These are phyloP conservation scores for Temnothorax longispinosus DNA, from an alignment of 1,140 invertebrate genomes.

Conservation along the genomic window DNA sequence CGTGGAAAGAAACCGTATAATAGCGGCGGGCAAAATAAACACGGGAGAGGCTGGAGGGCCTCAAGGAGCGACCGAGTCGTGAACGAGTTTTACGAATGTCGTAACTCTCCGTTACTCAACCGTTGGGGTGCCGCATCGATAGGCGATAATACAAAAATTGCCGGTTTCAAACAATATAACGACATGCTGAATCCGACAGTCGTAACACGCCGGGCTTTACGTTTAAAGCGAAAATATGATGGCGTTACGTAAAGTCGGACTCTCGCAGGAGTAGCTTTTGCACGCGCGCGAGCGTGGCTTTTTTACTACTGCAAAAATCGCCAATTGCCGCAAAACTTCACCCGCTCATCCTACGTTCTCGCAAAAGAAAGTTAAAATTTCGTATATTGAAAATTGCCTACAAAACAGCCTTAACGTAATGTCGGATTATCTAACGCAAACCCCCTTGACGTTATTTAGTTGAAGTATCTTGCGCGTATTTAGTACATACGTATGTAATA, in stretches of 20 bases:
- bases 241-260: slow-evolving; percentile 25
- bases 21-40: slow-evolving; percentile 50
- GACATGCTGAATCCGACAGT: slow-evolving; percentile 39
- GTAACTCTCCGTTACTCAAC: slow-evolving; percentile 54
- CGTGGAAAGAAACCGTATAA: slow-evolving; percentile 61
- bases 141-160: slow-evolving; percentile 62
- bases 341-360: not conserved
- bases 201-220: slow-evolving; percentile 34
- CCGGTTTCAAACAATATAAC: slow-evolving; percentile 61
- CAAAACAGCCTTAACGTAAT: not conserved
- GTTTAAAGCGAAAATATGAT: slow-evolving; percentile 41
- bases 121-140: slow-evolving; percentile 54
- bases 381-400: slow-evolving; percentile 2
- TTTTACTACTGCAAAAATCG: slow-evolving; percentile 42
- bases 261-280: slow-evolving; percentile 20
- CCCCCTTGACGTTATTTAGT: not conserved
- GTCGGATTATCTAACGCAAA: not conserved
- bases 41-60: slow-evolving; percentile 25
- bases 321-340: slow-evolving; percentile 15
- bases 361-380: slow-evolving; percentile 26
- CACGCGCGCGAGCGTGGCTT: slow-evolving; percentile 5
- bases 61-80: slow-evolving; percentile 35
- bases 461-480: not conserved
- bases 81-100: slow-evolving; percentile 63
- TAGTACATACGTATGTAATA: no score